A percentile compares a stretch with the other conserved stretches of the same genome.
These are phyloP conservation scores for Sebastes paucispinis DNA, from an alignment of 2,797 vertebrate species.

Conservation along the genomic window DNA sequence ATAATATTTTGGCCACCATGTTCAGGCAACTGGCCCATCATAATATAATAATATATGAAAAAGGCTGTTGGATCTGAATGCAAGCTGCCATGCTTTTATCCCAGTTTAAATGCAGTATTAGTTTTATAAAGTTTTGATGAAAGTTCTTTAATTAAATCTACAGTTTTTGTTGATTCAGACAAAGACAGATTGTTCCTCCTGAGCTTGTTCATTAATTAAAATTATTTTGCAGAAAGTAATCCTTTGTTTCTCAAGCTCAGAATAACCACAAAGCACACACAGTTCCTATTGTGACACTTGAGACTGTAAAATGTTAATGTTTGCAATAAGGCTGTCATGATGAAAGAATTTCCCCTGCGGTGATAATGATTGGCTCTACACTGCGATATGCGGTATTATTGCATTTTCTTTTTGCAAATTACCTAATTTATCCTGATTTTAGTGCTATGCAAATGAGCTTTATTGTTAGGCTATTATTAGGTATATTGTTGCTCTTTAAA, in stretches of 20 bases:
- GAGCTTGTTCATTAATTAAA: conserved; percentile 4
- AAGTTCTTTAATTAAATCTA: conserved; percentile 7
- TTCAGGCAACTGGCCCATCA: not conserved
- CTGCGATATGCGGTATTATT: too few species aligned
- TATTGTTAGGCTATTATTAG: too few species aligned
- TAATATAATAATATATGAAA: not conserved
- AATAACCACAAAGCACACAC: not conserved
- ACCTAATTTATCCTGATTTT: too few species aligned
- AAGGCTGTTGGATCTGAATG: not conserved
- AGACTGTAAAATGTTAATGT: not conserved
- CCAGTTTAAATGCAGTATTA: not conserved
- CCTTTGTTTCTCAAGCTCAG: not conserved
- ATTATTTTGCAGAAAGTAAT: not conserved
- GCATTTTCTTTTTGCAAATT: too few species aligned
- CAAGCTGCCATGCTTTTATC: not conserved
- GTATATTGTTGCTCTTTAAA: too few species aligned
- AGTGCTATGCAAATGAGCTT: too few species aligned
- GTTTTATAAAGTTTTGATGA: not conserved
- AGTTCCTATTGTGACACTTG: not conserved
- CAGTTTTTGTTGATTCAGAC: not conserved
- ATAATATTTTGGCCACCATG: not conserved
- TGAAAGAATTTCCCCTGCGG: too few species aligned
- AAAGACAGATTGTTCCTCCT: not conserved
- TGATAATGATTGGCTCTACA: too few species aligned
- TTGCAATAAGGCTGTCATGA: too few species aligned